These are phyloP conservation scores for Pseudococcus jackbeardsleyi DNA, from an alignment of 2,888 invertebrate genomes.

Conservation along the genomic window DNA sequence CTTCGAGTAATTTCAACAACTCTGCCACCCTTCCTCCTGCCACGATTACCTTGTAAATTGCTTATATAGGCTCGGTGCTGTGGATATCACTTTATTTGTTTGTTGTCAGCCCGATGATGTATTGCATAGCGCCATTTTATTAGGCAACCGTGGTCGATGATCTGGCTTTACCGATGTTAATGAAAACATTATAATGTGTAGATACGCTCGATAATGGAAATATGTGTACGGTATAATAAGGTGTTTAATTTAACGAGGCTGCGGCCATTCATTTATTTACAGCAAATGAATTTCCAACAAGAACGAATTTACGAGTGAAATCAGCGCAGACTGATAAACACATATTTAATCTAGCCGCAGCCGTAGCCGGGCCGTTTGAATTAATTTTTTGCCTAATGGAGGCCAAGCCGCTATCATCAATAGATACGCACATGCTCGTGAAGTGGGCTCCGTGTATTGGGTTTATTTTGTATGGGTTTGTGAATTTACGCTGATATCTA, in stretches of 20 bases:
- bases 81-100: neutral
- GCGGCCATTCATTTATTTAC: conserved; percentile 26
- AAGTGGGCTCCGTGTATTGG: no score
- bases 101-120: neutral
- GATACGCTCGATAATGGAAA: conserved; percentile 29
- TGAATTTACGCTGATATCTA: no score
- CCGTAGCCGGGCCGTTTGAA: neutral
- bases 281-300: neutral
- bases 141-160: neutral
- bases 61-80: no score
- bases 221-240: conserved; percentile 4
- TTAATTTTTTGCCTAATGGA: conserved; percentile 43
- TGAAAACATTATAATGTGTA: neutral
- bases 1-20: neutral
- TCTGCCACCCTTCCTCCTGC: no score
- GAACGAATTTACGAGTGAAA: neutral
- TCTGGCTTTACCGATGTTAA: neutral
- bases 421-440: neutral
- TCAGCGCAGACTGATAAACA: conserved; percentile 23
- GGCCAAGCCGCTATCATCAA: neutral
- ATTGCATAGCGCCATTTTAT: conserved; percentile 12
- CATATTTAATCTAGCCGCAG: neutral
- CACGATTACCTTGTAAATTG: no score
- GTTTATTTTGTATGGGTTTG: no score
- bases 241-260: neutral